Conservation (phyloP, 2,888 invertebrate species). For the Nezara viridula region DNA sequence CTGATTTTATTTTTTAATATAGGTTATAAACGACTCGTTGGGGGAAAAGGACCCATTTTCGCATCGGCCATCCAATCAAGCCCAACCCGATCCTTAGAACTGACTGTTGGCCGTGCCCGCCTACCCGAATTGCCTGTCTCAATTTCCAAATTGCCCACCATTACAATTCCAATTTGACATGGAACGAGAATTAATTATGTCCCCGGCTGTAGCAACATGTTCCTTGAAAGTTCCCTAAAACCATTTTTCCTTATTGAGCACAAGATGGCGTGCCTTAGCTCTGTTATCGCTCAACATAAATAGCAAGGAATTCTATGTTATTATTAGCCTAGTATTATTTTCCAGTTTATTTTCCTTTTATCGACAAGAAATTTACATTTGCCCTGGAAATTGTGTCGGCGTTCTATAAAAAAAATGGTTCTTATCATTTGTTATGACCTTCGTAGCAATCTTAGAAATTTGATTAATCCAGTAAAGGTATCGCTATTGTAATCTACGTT, state of each 20-base stretch:
- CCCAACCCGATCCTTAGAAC: not conserved
- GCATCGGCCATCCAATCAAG: not conserved
- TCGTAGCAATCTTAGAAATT: not conserved
- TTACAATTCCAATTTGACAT: not conserved
- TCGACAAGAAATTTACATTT: not conserved
- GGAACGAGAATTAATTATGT: not conserved
- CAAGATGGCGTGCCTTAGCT: not conserved
- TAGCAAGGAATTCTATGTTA: not conserved
- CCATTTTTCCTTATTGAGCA: slow-evolving; percentile 4
- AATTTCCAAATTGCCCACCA: not conserved
- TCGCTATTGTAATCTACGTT: too few relatives aligned
- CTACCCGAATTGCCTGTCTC: not conserved
- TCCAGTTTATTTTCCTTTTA: not conserved
- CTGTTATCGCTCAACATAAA: not conserved
- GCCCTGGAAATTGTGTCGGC: not conserved
- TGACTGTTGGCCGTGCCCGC: not conserved
- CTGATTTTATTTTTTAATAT: not conserved
- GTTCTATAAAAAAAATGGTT: not conserved
- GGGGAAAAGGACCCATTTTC: not conserved
- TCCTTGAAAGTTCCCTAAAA: not conserved
- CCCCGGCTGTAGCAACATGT: not conserved
- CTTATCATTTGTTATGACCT: too few relatives aligned
- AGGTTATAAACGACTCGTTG: not conserved
- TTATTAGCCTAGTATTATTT: not conserved
- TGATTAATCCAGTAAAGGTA: too few relatives aligned